A percentile compares a stretch with the other conserved stretches of the same genome.
Evolutionary conservation across 2,113 vertebrate genomes (phyloP).

Genomic region (Corynorhinus townsendii): DNA sequence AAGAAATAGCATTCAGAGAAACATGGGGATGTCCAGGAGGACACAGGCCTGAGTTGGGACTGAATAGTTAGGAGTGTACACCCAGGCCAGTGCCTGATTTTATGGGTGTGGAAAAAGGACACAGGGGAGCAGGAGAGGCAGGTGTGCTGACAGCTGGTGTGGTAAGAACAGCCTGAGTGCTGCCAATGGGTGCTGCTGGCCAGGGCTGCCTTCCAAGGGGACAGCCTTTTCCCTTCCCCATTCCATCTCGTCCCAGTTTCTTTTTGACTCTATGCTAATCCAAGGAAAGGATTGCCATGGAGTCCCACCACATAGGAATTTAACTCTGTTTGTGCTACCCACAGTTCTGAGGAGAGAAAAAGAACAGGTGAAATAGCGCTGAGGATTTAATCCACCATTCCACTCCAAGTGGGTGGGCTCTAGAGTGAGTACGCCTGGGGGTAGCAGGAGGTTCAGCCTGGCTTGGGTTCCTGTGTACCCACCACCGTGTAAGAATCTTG

Average conservation of each 20-base stretch:
- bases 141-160: not conserved
- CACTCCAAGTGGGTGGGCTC: not conserved
- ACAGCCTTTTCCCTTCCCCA: not conserved
- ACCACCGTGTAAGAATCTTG: not conserved
- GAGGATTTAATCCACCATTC: not conserved
- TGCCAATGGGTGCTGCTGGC: not conserved
- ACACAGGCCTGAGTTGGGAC: not conserved
- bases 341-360: not conserved
- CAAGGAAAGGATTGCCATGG: not conserved
- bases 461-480: not conserved
- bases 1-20: not conserved
- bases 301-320: not conserved
- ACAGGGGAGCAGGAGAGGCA: not conserved
- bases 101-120: not conserved
- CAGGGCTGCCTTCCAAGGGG: not conserved
- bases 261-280: not conserved
- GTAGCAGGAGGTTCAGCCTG: not conserved
- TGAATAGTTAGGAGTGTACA: not conserved
- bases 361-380: not conserved
- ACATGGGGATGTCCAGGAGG: accelerated
- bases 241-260: not conserved
- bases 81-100: not conserved
- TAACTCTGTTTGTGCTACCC: not conserved
- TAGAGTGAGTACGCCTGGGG: not conserved
- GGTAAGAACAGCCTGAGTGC: not conserved